A percentile compares a stretch with the other conserved stretches of the same genome.
phyloP scores from a whole-genome alignment of 2,888 invertebrate genomes.

The Serripes groenlandicus region DNA sequence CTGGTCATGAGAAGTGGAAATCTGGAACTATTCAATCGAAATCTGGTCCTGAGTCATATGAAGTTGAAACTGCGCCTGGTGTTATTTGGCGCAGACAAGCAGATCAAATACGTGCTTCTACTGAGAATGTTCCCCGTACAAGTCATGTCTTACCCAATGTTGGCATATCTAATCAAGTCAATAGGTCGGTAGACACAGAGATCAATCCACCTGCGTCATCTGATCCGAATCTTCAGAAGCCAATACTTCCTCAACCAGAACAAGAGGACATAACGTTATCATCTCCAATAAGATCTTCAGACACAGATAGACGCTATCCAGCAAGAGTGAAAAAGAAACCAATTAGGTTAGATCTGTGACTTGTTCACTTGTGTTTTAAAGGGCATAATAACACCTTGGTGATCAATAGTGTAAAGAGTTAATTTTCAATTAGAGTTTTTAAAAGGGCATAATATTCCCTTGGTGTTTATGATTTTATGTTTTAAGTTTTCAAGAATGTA shows the following conservation, averaged over 20 bases:
- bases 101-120: slow-evolving; percentile 21
- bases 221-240: not conserved
- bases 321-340: not conserved
- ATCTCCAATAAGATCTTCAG: not conserved
- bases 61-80: slow-evolving; percentile 41
- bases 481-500: not conserved
- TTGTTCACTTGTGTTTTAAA: not conserved
- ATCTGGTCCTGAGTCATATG: slow-evolving; percentile 49
- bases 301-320: not conserved
- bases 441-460: not conserved
- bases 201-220: not conserved
- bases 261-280: not conserved
- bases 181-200: not conserved
- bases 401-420: not conserved
- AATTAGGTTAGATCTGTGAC: slow-evolving; percentile 1
- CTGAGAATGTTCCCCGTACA: not conserved
- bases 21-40: slow-evolving; percentile 25
- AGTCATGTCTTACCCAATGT: not conserved
- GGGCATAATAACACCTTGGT: not conserved
- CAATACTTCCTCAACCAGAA: not conserved
- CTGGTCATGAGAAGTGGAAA: slow-evolving; percentile 25
- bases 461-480: not conserved
- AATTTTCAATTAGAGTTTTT: too few relatives aligned
- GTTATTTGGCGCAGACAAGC: slow-evolving; percentile 36
- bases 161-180: not conserved